Base-by-base conservation (phyloP, 2,113 vertebrate species). In the Colaptes auratus region DNA sequence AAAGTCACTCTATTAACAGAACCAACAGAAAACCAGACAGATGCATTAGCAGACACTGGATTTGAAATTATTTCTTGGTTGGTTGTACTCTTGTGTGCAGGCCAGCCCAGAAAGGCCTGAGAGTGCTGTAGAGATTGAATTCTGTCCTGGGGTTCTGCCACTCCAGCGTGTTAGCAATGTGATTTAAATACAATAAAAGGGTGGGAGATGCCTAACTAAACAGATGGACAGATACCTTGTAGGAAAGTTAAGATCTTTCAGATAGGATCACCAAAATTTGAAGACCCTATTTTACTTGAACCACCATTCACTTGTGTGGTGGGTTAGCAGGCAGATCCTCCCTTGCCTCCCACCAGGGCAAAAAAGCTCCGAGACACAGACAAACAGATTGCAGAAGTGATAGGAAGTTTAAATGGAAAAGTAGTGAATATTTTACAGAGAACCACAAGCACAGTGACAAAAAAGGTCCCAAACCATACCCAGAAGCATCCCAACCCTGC, bases 1-100 rank as follows among this genome's bases (percentile, higher is more conserved):
- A 91, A 71, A 76, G 59, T 84, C 73, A 81, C 70, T 85, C 88
- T 64, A 88, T 92, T 94, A 96, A 71, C n/a, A 80, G 56, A 12
- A n/a, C 33, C 44, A 84, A 35, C 48, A 91, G 88, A 88, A 55
- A 81, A 27, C 21, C 83, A 93, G 74, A 8, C 70, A 86, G 66
- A 64, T 0, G 0, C 74, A 85, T 85, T 25, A 79, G 70, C 50
- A 79, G 59, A 52, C 66, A 20, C 0, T 36, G 56, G 55, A 61
- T 71, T 82, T 73, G 33, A 58, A 76, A 89, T 71, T 14, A 63
- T 82, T 82, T 71, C 35, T 46, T 66, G 59, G 39, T 39, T 10
- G 23, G 73, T 71, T 72, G 66, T 15, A 50, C 65, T 89, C 63
- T 35, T 64, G 20, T 5, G n/a, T 14, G 33, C 63, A 90, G 66